These are phyloP conservation scores for Pogonomyrmex barbatus DNA, from an alignment of 1,140 invertebrate genomes.

Conservation along the genomic window DNA sequence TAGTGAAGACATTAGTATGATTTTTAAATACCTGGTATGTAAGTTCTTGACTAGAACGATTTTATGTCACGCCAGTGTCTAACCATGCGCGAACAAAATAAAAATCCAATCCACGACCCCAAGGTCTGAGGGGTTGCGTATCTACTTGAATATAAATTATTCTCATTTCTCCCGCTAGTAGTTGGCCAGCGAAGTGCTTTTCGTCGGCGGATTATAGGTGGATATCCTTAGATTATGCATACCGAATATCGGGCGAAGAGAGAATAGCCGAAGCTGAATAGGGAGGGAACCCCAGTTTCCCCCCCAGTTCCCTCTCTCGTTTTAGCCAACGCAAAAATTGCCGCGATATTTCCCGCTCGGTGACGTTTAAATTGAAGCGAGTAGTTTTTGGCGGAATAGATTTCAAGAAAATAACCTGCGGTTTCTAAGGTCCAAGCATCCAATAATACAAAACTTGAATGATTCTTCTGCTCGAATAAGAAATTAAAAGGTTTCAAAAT, in stretches of 20 bases:
- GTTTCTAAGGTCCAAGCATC: neutral
- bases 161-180: conserved; percentile 50
- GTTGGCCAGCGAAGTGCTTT: conserved; percentile 31
- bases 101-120: neutral
- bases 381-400: conserved; percentile 20
- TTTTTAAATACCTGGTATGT: conserved; percentile 12
- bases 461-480: neutral
- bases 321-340: conserved; percentile 48
- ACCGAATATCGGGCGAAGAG: conserved; percentile 55
- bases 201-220: conserved; percentile 45
- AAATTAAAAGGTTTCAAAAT: neutral
- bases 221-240: conserved; percentile 61
- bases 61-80: conserved; percentile 10
- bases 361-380: conserved; percentile 58
- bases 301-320: conserved; percentile 11
- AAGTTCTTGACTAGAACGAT: conserved; percentile 15
- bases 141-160: conserved; percentile 64
- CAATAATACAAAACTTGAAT: conserved; percentile 10
- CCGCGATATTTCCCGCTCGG: conserved; percentile 39
- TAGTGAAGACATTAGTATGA: neutral
- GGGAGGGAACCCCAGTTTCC: conserved; percentile 22
- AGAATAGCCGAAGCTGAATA: conserved; percentile 43
- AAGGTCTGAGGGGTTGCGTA: neutral
- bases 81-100: conserved; percentile 32
- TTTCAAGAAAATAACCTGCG: conserved; percentile 28